phyloP scores from a whole-genome alignment of 2,888 invertebrate genomes.

The Rutpela maculata region DNA sequence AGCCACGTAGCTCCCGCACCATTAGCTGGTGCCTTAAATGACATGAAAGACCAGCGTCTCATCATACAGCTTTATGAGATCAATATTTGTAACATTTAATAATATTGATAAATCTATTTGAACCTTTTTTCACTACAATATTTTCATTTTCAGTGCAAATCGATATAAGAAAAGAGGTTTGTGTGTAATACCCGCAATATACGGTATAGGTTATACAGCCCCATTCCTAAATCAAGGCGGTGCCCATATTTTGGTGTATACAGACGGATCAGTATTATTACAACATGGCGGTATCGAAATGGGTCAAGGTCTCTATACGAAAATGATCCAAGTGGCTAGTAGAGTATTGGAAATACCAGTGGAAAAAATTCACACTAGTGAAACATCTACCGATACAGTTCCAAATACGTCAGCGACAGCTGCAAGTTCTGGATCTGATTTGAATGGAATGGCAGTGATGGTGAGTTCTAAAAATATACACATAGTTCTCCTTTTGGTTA shows the following conservation, averaged over 20 bases:
- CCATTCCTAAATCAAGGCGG: constrained; percentile 89
- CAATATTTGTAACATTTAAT: too few relatives aligned
- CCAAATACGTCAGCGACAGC: constrained; percentile 94
- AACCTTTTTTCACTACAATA: too few relatives aligned
- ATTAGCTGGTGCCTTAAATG: too few relatives aligned
- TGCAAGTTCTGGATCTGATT: constrained; percentile 90
- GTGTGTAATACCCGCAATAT: constrained; percentile 87
- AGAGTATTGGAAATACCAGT: constrained; percentile 82
- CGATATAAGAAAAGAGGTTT: constrained; percentile 93
- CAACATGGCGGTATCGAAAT: constrained; percentile 96
- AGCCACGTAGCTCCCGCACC: too few relatives aligned
- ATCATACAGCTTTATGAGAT: too few relatives aligned
- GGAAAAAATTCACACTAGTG: constrained; percentile 86
- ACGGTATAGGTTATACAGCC: constrained; percentile 88
- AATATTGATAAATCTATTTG: too few relatives aligned
- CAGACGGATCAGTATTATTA: constrained; percentile 91
- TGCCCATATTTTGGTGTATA: constrained; percentile 89
- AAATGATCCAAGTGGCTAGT: constrained; percentile 95
- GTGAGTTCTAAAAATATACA: constrained; percentile 72
- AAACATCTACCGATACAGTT: constrained; percentile 92
- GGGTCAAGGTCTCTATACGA: constrained; percentile 97
- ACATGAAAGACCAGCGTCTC: too few relatives aligned
- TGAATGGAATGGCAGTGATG: constrained; percentile 93
- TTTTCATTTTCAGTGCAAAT: constrained; percentile 78
- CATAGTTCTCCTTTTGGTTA: too few relatives aligned